Conservation (phyloP, 2,113 vertebrate species). For the Strigops habroptila region DNA sequence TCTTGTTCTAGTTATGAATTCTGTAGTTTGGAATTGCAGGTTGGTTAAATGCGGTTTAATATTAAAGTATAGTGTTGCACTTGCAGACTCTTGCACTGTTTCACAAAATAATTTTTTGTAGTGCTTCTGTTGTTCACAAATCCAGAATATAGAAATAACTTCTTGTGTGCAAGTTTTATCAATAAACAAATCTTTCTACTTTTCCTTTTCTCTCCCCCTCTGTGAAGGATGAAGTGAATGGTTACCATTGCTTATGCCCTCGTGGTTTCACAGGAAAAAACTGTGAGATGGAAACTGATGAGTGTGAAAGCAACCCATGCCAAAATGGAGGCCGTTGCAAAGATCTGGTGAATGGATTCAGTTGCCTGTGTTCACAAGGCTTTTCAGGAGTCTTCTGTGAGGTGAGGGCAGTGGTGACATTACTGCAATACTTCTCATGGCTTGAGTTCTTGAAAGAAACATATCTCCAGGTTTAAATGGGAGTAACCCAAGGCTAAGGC, state of each 20-base stretch:
- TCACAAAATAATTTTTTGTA: background rate
- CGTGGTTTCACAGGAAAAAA: constrained; percentile 85
- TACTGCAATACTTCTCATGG: background rate
- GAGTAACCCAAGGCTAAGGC: background rate
- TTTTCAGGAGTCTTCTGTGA: constrained; percentile 85
- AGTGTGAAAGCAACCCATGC: constrained; percentile 85
- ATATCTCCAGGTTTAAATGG: background rate
- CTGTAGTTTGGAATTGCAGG: background rate
- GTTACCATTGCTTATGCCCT: constrained; percentile 86
- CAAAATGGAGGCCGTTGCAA: constrained; percentile 82
- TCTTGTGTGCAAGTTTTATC: background rate
- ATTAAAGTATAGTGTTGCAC: background rate
- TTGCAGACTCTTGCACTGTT: background rate
- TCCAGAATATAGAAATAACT: background rate
- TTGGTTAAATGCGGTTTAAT: background rate
- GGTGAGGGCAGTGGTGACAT: constrained; percentile 73
- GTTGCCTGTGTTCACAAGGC: constrained; percentile 84
- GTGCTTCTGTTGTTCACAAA: background rate
- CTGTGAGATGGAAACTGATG: constrained; percentile 81
- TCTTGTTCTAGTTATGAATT: background rate
- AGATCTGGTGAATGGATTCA: constrained; percentile 76
- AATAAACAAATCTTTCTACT: background rate
- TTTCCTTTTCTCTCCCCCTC: background rate
- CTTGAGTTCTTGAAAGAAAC: constrained; percentile 3
- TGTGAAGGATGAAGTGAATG: constrained; percentile 72